A percentile compares a stretch with the other conserved stretches of the same genome.
Conservation (phyloP, 2,113 vertebrate species). For the Gymnogyps californianus region DNA sequence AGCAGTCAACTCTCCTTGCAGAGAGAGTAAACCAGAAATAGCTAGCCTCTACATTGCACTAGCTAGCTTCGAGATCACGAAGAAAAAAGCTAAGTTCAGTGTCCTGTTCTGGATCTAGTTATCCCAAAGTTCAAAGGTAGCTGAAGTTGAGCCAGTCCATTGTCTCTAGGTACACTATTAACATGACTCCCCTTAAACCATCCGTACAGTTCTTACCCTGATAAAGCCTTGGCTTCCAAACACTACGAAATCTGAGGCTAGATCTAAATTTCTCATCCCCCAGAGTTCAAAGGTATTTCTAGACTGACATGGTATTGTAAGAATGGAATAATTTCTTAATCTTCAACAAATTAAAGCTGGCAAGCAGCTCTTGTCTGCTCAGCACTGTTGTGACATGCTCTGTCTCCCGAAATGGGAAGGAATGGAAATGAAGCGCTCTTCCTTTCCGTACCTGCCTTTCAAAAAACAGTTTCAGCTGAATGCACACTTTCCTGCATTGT, state of each 20-base stretch:
- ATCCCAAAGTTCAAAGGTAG: background rate
- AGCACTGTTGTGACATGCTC: conserved; percentile 27
- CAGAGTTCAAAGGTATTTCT: conserved; percentile 9
- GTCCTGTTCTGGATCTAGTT: background rate
- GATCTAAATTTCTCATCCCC: background rate
- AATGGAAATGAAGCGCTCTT: background rate
- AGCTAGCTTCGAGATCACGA: background rate
- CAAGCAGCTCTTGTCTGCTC: conserved; percentile 42
- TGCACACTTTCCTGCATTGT: rapidly evolving
- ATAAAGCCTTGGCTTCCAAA: background rate
- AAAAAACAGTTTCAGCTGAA: background rate
- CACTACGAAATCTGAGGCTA: background rate
- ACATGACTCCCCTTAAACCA: background rate
- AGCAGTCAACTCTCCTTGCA: background rate
- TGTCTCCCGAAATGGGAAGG: background rate
- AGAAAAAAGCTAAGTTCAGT: background rate
- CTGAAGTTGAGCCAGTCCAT: background rate
- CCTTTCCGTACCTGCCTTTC: background rate
- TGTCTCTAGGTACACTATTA: background rate
- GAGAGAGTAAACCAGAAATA: background rate
- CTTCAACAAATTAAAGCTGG: conserved; percentile 56
- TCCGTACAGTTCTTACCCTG: background rate
- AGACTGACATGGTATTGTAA: background rate
- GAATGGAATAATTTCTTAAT: conserved; percentile 41
- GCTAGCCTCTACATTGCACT: background rate